Conservation (phyloP, 2,888 invertebrate genomes). For the Elmis aenea region DNA sequence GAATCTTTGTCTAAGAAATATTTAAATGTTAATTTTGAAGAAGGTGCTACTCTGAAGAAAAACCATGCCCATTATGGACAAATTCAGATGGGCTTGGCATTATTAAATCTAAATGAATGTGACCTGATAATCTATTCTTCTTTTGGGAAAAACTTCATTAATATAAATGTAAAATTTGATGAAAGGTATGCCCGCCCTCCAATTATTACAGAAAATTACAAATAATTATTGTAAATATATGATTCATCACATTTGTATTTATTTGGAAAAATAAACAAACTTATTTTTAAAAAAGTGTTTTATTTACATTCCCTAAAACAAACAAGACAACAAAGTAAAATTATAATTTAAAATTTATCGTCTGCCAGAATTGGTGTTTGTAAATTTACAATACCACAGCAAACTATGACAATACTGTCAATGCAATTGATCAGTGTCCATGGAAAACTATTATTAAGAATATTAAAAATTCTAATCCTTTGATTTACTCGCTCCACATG, state of each 20-base stretch:
- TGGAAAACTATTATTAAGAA: conserved; percentile 2
- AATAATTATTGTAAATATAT: conserved; percentile 2
- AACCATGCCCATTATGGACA: conserved; percentile 1
- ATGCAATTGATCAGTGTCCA: neutral
- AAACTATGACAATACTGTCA: conserved; percentile 3
- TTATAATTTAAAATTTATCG: conserved; percentile 4
- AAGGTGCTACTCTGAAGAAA: too few relatives aligned
- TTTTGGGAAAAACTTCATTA: neutral
- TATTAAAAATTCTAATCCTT: conserved; percentile 6
- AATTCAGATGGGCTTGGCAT: conserved; percentile 3
- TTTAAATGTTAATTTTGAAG: too few relatives aligned
- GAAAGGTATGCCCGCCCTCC: neutral
- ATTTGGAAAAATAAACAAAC: too few relatives aligned
- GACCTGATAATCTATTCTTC: conserved; percentile 5
- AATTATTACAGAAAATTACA: too few relatives aligned
- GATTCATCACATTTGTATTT: neutral
- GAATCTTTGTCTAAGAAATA: too few relatives aligned
- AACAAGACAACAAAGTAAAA: neutral
- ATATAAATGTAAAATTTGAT: conserved; percentile 3
- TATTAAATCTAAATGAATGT: conserved; percentile 1
- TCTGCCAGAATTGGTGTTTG: conserved; percentile 2
- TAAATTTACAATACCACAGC: conserved; percentile 9
- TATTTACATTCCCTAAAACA: too few relatives aligned
- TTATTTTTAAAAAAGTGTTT: too few relatives aligned
- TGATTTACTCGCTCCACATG: conserved; percentile 6